Base-by-base conservation (phyloP, 2,113 vertebrate species). In the Buteo buteo region DNA sequence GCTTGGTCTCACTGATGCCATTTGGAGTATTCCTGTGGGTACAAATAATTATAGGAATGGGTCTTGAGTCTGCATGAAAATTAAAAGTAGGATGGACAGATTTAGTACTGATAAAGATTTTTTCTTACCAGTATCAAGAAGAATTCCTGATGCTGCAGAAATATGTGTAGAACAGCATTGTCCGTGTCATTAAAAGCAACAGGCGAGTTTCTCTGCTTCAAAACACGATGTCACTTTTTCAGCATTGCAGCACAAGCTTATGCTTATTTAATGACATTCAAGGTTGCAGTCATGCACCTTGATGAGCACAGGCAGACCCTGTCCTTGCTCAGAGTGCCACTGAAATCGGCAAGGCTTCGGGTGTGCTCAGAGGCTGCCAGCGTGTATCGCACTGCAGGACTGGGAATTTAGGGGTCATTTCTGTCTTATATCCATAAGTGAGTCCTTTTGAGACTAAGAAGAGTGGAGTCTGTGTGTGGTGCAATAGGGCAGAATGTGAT, bases 221-320 rank as follows among this genome's bases (percentile, higher is more conserved):
- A 94, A 94, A 76, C 36, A 52, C 17, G 1, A 61, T 94, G 93
- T 72, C 94, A 94, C 57, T 80, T 94, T 69, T 54, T 91, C 86
- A 94, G 97, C 92, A 96, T 42, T 96, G 95, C 96, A 96, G 96
- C 86, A 94, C 70, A 84, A 82, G 91, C 91, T 94, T 67, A 91
- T 93, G 95, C 77, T 89, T 94, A 96, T 95, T 94, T 96, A 94
- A 96, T 93, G 91, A 80, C 74, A 47, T 25, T 86, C 81, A 84
- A 67, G 65, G 83, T 67, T 94, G 91, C 91, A 94, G 72, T 65
- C 77, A 8, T 34, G 91, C 73, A 89, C 80, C 77, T 93, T 86
- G 92, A 86, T 83, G 88, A 77, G 72, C 82, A 28, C 54, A 74
- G 86, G 61, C 72, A 92, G 92, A 55, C 57, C 87, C 65, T 3